A percentile compares a stretch with the other conserved stretches of the same genome.
These are phyloP conservation scores for Emydoidea blandingii DNA, from an alignment of 2,797 vertebrate genomes.

Conservation along the genomic window DNA sequence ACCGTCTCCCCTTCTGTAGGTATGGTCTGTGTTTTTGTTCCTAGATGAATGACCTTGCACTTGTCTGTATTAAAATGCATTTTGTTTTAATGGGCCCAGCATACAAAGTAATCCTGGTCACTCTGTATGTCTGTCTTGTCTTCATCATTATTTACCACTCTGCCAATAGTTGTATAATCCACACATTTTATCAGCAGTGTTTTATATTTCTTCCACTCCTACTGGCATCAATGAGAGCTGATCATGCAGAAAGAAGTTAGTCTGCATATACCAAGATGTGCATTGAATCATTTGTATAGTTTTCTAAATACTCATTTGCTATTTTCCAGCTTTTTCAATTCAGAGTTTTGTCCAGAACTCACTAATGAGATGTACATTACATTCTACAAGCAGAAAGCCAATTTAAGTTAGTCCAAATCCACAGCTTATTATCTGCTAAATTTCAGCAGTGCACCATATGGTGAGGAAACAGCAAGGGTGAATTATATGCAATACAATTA, in stretches of 20 bases:
- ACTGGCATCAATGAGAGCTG: constrained; percentile 24
- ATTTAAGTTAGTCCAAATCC: constrained; percentile 64
- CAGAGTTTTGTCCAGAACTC: constrained; percentile 40
- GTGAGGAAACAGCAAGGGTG: constrained; percentile 49
- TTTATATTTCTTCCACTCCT: constrained; percentile 23
- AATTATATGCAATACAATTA: constrained; percentile 61
- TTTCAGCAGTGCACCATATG: constrained; percentile 59
- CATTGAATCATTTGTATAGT: constrained; percentile 39
- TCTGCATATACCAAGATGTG: not conserved
- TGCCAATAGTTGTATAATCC: not conserved
- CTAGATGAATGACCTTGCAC: not conserved
- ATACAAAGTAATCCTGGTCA: not conserved
- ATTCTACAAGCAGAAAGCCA: constrained; percentile 25
- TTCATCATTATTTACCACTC: not conserved
- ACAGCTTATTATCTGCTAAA: constrained; percentile 35
- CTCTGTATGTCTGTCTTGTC: not conserved
- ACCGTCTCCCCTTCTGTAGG: fast-evolving
- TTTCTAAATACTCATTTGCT: constrained; percentile 15
- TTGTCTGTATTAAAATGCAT: not conserved
- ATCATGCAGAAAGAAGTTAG: constrained; percentile 17
- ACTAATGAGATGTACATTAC: constrained; percentile 20
- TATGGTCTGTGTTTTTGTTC: not conserved
- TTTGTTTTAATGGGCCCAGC: not conserved
- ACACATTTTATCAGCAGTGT: constrained; percentile 8
- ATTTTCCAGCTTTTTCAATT: constrained; percentile 45